These are phyloP conservation scores for Platichthys stellatus DNA, from an alignment of 2,113 vertebrate species.

Conservation along the genomic window DNA sequence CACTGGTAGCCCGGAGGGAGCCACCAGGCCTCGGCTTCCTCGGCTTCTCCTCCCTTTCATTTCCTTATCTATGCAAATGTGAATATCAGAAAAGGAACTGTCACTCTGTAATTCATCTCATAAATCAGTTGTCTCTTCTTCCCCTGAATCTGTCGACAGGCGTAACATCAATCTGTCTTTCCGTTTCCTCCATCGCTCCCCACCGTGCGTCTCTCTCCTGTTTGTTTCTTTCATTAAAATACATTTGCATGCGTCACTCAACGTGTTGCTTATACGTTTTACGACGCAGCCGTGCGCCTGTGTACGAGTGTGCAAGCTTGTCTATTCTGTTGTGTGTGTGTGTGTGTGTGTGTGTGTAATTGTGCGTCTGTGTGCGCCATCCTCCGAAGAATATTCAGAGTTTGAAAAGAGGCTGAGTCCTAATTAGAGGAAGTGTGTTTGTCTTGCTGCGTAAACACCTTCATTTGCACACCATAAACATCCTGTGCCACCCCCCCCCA, in stretches of 20 bases:
- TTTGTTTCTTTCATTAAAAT: conserved; percentile 57
- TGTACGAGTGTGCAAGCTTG: not conserved
- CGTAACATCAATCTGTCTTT: conserved; percentile 20
- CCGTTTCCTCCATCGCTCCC: not conserved
- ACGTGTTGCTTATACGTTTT: conserved; percentile 33
- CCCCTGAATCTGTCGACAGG: not conserved
- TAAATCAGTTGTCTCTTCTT: conserved; percentile 25
- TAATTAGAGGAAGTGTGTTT: conserved; percentile 56
- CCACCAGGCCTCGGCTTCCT: not conserved
- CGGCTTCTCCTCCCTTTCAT: conserved; percentile 3
- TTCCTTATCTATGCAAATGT: conserved; percentile 38
- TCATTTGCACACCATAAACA: conserved; percentile 28
- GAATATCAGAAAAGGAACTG: conserved; percentile 22
- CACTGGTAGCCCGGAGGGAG: not conserved
- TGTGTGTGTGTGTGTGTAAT: too few relatives aligned
- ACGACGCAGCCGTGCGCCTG: not conserved
- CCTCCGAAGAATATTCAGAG: conserved; percentile 18
- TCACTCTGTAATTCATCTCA: conserved; percentile 24
- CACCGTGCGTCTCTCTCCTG: conserved; percentile 18
- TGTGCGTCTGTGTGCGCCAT: not conserved
- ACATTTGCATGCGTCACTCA: conserved; percentile 65
- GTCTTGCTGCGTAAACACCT: conserved; percentile 22
- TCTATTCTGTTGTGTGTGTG: not conserved
- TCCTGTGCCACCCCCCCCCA: not conserved
- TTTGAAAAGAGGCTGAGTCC: conserved; percentile 48